Evolutionary conservation across 2,113 vertebrate genomes (phyloP), one percentile per base, ranked within the genome.

Genomic region (Thinocorus orbignyianus): DNA sequence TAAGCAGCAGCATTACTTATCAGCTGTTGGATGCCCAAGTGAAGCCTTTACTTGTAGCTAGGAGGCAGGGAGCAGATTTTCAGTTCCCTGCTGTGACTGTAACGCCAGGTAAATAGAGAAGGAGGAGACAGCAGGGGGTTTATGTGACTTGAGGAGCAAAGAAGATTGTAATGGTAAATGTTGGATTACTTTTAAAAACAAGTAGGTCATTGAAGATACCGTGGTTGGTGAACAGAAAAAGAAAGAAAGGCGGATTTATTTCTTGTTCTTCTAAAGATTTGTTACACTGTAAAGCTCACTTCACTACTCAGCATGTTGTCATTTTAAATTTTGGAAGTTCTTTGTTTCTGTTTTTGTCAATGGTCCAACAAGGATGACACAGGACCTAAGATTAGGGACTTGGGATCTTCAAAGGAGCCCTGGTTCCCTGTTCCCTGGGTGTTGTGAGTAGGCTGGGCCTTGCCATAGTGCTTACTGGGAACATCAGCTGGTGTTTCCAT

Each of bases 131-230:
- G 91, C 88, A 82, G 95, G 90, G 86, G 93, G 83, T 81, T 95
- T 95, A 72, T 91, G 52, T 96, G 93, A 88, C 83, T 94, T 65
- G 83, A 92, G 94, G 78, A 96, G 86, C 44, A 86, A 93, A 92
- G 90, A 88, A 94, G 90, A 94, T 93, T 92, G 86, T 89, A 76
- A 88, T 91, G 91, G 93, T 95, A 96, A 95, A 96, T 77, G 95
- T 78, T 92, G 88, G 80, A 93, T 96, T 96, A 79, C 86, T 93
- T 87, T 74, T 88, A 85, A 95, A 96, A 96, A 89, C 92, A 97
- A 96, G 92, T 94, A 89, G 94, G 91, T 93, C 70, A 79, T 82
- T 95, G 95, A 92, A 92, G 88, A 91, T 76, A 81, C 69, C 3
- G 4, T 72, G 37, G 80, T 61, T 92, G 48, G 42, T 79, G 93